phyloP scores from a whole-genome alignment of 2,888 invertebrate species.

The Nomada ferruginata region DNA sequence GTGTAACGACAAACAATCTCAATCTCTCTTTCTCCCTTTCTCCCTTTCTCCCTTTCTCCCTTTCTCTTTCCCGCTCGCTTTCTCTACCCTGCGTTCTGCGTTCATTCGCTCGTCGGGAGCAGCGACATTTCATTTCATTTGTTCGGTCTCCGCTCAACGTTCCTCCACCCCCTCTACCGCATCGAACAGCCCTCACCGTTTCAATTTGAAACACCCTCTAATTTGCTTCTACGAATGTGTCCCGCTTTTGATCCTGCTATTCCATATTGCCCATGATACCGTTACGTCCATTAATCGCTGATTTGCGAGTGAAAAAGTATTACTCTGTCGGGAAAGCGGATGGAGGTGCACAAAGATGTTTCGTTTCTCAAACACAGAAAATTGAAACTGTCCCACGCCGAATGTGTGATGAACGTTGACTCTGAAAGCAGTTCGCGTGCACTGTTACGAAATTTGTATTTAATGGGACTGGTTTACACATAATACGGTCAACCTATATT shows the following conservation, averaged over 20 bases:
- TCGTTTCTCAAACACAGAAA: no score
- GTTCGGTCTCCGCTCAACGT: conserved; percentile 77
- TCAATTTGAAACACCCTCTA: conserved; percentile 81
- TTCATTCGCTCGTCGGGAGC: conserved; percentile 73
- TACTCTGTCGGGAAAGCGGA: conserved; percentile 1
- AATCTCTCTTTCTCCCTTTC: conserved; percentile 70
- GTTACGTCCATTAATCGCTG: conserved; percentile 55
- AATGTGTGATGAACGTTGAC: no score
- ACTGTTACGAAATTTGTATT: no score
- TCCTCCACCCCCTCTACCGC: conserved; percentile 65
- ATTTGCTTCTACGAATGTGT: conserved; percentile 79
- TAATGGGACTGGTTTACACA: no score
- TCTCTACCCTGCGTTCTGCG: conserved; percentile 51
- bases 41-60: conserved; percentile 74
- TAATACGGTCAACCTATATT: no score
- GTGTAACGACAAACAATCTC: conserved; percentile 82
- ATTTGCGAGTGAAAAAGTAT: conserved; percentile 46
- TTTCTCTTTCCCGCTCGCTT: conserved; percentile 45
- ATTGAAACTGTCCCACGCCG: no score
- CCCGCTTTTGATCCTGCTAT: conserved; percentile 66
- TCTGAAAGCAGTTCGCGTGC: no score
- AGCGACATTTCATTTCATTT: conserved; percentile 83
- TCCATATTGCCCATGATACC: conserved; percentile 57
- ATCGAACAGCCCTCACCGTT: conserved; percentile 73
- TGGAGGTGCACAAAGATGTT: background rate